Evolutionary conservation across 2,888 invertebrate species (phyloP), one percentile per base, ranked within the genome.

Genomic region (Thereva nobilitata): DNA sequence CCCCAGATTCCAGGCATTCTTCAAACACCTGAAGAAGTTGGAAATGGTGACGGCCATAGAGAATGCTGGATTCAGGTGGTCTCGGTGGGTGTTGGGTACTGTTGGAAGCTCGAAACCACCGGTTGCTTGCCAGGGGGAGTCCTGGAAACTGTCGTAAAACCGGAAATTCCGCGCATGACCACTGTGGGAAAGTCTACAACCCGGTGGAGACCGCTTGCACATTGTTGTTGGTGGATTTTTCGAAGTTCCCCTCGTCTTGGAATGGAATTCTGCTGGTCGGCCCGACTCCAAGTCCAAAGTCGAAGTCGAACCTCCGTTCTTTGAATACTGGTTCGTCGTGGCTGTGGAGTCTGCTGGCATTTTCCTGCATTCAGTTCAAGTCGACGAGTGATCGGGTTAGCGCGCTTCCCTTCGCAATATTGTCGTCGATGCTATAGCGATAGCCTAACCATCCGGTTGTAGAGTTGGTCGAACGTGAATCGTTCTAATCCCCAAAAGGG

Each of bases 91-190:
- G 23, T 23, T 23, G 23, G 23, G 40, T 34, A 49, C 61, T 12
- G 2, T 5, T 50, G 50, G 50, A 41, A 47, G 37, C 44, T 44
- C 47, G 37, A 59, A 57, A 59, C 49, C 61, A 61, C 61, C 50
- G 61, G 61, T 61, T 61, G 61, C 49, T 50, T 50, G 61, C 61
- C 23, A 38, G 5, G 6, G 37, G 50, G 50, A 49, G 50, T 37
- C 49, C 40, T 50, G 61, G 61, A 61, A 61, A 61, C 40, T 41
- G 50, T 40, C 61, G 50, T 61, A 61, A 61, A 40, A 1, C 61
- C 49, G 50, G 61, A 41, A 40, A 61, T 34, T 50, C 37, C 37
- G 57, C 57, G 57, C 57, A 59, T 59, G 57, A 37, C 9, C 37
- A n/a, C 44, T 10, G 45, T 42, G 45, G 23, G 50, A 4, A 34